A percentile compares a stretch with the other conserved stretches of the same genome.
Evolutionary conservation across 2,888 invertebrate species (phyloP).

Genomic region (Clostera curtula): DNA sequence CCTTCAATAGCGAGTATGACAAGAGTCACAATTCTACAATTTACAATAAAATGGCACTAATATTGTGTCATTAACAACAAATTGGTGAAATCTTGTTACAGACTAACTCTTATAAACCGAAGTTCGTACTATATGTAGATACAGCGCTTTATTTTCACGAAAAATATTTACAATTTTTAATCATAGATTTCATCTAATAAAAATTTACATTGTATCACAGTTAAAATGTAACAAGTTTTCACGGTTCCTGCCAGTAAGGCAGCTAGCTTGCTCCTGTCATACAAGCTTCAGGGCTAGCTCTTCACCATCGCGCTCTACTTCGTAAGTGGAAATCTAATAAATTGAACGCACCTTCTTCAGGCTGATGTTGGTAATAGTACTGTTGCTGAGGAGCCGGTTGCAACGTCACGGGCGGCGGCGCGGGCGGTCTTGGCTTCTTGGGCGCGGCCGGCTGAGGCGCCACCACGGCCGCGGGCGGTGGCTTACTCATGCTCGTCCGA

Average conservation of each 20-base stretch:
- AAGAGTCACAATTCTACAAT: slow-evolving; percentile 74
- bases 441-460: slow-evolving; percentile 64
- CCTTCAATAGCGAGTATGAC: slow-evolving; percentile 76
- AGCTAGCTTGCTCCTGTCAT: slow-evolving; percentile 75
- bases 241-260: slow-evolving; percentile 54
- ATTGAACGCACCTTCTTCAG: slow-evolving; percentile 76
- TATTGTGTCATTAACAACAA: slow-evolving; percentile 70
- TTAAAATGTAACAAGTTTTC: slow-evolving; percentile 76
- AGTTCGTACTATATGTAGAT: slow-evolving; percentile 56
- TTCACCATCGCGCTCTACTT: slow-evolving; percentile 76
- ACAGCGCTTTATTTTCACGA: slow-evolving; percentile 58
- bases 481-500: slow-evolving; percentile 44
- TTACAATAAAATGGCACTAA: slow-evolving; percentile 74
- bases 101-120: slow-evolving; percentile 64
- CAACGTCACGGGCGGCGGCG: slow-evolving; percentile 57
- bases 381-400: slow-evolving; percentile 67
- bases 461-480: slow-evolving; percentile 55
- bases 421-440: slow-evolving; percentile 64
- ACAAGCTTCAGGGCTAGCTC: slow-evolving; percentile 75
- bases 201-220: slow-evolving; percentile 72
- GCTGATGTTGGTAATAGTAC: slow-evolving; percentile 74
- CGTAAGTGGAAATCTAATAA: slow-evolving; percentile 74
- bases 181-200: slow-evolving; percentile 70
- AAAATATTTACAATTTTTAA: slow-evolving; percentile 67
- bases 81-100: slow-evolving; percentile 74